These are phyloP conservation scores for Dolomedes plantarius DNA, from an alignment of 2,888 invertebrate species.

Conservation along the genomic window DNA sequence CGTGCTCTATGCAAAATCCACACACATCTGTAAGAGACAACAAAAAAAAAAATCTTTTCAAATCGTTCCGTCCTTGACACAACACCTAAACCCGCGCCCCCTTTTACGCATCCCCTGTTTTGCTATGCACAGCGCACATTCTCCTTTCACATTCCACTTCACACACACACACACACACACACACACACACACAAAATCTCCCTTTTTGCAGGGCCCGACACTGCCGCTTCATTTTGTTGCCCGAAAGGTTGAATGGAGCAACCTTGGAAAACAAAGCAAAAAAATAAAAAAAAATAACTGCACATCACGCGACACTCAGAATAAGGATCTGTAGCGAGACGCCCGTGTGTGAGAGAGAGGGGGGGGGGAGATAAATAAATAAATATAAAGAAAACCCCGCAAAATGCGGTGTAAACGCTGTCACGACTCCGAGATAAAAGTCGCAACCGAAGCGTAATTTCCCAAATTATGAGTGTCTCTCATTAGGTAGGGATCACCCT, in stretches of 20 bases:
- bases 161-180: not conserved
- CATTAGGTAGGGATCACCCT: not conserved
- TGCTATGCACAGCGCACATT: not conserved
- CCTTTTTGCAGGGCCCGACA: not conserved
- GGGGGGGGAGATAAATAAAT: too few relatives aligned
- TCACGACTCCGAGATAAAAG: not conserved
- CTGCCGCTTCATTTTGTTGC: not conserved
- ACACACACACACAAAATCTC: too few relatives aligned
- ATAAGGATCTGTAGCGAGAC: not conserved
- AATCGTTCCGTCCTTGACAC: not conserved
- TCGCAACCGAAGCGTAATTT: not conserved
- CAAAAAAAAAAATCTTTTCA: too few relatives aligned
- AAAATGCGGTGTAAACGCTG: not conserved
- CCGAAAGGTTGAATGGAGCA: not conserved
- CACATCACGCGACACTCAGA: not conserved
- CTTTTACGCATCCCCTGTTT: constrained; percentile 1
- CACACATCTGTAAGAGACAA: too few relatives aligned
- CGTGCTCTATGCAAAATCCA: too few relatives aligned
- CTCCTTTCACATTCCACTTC: not conserved
- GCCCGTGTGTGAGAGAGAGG: not conserved
- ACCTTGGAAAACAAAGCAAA: not conserved
- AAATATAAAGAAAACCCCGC: not conserved
- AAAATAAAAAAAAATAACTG: too few relatives aligned
- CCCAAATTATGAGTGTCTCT: not conserved
- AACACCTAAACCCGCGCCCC: not conserved